Base-by-base conservation (phyloP, 2,888 invertebrate genomes). In the Branchellion lobata region DNA sequence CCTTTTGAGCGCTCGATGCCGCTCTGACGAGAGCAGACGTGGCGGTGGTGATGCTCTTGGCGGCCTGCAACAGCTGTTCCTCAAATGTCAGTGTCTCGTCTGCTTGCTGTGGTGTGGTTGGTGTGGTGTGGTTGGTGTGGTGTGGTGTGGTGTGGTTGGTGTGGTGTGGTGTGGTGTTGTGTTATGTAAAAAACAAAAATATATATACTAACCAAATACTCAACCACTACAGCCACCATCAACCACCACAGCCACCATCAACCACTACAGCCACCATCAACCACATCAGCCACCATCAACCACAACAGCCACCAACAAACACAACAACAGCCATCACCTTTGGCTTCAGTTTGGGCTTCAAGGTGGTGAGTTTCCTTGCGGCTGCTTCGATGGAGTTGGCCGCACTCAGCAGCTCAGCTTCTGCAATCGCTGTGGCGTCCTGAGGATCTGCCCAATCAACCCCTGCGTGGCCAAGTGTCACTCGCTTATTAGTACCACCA, bases 381-480 rank as follows among this genome's bases (percentile, higher is more conserved):
- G 99, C 99, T 0, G 96, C 96, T 88, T 99, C 99, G 83, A 99
- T 98, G 77, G 96, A 96, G 78, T 94, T 95, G 0, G 99, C 99
- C 0, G 99, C 99, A 0, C 96, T 96, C 21, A 98, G 90, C 47
- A 99, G 89, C 88, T 99, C 99, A 87, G 94, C 95, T 89, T 99
- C 99, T 0, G 99, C 99, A 82, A 95, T 94, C 94, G 95, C 96
- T 87, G 80, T 69, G 14, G 81, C 80, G 27, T 81, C 81, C 8
- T 68, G 68, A 3, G 81, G 81, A 47, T 81, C 81, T 31, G 72
- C 74, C 81, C 81, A 81, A 33, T 81, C 81, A 2, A 81, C 34
- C 18, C 81, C 81, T 81, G 65, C 14, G 33, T 21, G 31, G n/a
- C n/a, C n/a, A n/a, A n/a, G n/a, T n/a, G n/a, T n/a, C n/a, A n/a